These are phyloP conservation scores for Caenorhabditis plicata DNA, from an alignment of 2,888 invertebrate species.

Conservation along the genomic window DNA sequence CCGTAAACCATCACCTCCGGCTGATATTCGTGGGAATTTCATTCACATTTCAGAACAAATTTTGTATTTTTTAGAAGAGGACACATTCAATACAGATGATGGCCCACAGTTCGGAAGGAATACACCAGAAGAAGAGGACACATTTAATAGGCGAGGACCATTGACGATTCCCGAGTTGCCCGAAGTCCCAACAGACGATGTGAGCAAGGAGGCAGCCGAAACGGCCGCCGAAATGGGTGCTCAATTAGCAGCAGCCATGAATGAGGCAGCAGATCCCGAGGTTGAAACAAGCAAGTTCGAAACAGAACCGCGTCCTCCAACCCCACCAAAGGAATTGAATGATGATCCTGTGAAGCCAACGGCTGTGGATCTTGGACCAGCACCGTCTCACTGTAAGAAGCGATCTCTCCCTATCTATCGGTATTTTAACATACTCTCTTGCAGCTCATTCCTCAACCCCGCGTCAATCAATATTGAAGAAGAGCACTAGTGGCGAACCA, in stretches of 20 bases:
- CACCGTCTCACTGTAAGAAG: slow-evolving; percentile 34
- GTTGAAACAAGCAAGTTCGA: slow-evolving; percentile 47
- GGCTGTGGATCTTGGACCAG: slow-evolving; percentile 52
- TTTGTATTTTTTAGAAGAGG: too few relatives aligned
- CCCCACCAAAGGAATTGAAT: slow-evolving; percentile 56
- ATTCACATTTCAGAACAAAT: too few relatives aligned
- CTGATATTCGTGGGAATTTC: too few relatives aligned
- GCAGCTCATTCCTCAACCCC: slow-evolving; percentile 35
- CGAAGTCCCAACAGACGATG: slow-evolving; percentile 9
- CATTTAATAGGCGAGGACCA: slow-evolving; percentile 44
- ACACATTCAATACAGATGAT: slow-evolving; percentile 9
- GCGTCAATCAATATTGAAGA: slow-evolving; percentile 55
- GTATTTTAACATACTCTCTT: too few relatives aligned
- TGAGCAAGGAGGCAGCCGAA: slow-evolving; percentile 13
- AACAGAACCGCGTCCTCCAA: slow-evolving; percentile 56
- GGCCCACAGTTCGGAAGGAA: slow-evolving; percentile 42
- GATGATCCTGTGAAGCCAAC: slow-evolving; percentile 55
- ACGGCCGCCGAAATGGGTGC: slow-evolving; percentile 13
- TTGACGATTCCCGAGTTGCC: slow-evolving; percentile 52
- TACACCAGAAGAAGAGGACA: slow-evolving; percentile 43
- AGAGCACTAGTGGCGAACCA: slow-evolving; percentile 29
- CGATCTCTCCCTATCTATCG: too few relatives aligned
- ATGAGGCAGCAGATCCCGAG: too few relatives aligned
- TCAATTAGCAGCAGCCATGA: slow-evolving; percentile 11
- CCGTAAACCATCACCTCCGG: slow-evolving; percentile 23